Evolutionary conservation across 2,113 vertebrate species (phyloP).

Genomic region (Tenebrosternarchus preto): DNA sequence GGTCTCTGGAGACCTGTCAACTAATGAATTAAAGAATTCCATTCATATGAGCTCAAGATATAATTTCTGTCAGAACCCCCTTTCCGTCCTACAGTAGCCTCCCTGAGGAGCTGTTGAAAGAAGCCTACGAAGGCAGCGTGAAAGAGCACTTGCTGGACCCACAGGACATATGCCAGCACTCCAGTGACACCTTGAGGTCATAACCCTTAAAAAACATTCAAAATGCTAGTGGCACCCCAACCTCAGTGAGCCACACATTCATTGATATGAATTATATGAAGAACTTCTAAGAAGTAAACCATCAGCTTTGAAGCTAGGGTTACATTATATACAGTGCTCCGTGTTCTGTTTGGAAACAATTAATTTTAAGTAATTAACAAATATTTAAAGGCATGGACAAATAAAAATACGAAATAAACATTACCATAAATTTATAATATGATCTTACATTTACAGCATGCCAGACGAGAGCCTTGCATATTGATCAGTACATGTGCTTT

Average conservation of each 20-base stretch:
- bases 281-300: not conserved
- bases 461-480: too few species aligned
- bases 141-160: not conserved
- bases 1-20: constrained; percentile 43
- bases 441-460: too few species aligned
- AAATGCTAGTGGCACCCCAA: not conserved
- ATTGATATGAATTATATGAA: too few species aligned
- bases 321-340: constrained; percentile 12
- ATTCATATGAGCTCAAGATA: constrained; percentile 58
- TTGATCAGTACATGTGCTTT: not conserved
- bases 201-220: not conserved
- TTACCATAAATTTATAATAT: not conserved
- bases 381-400: not conserved
- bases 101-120: constrained; percentile 38
- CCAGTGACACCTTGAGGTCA: constrained; percentile 64
- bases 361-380: not conserved
- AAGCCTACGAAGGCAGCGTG: not conserved
- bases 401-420: not conserved
- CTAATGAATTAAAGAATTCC: constrained; percentile 58
- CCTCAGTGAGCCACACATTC: too few species aligned
- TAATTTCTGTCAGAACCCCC: constrained; percentile 53
- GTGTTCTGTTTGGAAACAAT: constrained; percentile 13
- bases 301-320: constrained; percentile 19
- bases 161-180: constrained; percentile 26
- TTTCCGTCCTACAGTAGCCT: constrained; percentile 36